phyloP scores from a whole-genome alignment of 2,888 invertebrate species.

The Molorchus minor region DNA sequence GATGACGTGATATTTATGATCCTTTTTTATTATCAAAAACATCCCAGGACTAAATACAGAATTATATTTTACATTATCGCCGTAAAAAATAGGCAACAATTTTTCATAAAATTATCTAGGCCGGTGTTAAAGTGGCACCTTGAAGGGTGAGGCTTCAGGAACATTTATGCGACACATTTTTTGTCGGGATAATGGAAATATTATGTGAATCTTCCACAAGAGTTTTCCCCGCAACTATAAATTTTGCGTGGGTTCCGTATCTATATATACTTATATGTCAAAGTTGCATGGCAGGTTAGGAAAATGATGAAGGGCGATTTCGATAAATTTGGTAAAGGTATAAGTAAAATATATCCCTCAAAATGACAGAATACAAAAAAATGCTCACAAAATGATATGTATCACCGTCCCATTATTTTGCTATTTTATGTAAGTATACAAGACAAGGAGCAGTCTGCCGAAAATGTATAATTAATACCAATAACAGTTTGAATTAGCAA shows the following conservation, averaged over 20 bases:
- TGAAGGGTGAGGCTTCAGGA: slow-evolving; percentile 27
- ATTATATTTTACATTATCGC: slow-evolving; percentile 22
- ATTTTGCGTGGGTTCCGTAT: slow-evolving; percentile 1
- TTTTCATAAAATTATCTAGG: slow-evolving; percentile 34
- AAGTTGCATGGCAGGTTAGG: too few species aligned
- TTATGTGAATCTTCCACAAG: slow-evolving; percentile 31
- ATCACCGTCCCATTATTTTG: too few species aligned
- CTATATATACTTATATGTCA: too few species aligned
- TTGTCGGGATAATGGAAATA: slow-evolving; percentile 39
- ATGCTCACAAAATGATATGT: too few species aligned
- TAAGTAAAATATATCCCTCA: too few species aligned
- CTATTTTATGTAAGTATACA: too few species aligned
- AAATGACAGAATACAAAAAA: too few species aligned
- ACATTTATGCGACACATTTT: slow-evolving; percentile 36
- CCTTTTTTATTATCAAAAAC: slow-evolving; percentile 10
- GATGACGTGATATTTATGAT: slow-evolving; percentile 20
- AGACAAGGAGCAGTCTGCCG: too few species aligned
- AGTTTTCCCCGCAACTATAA: slow-evolving; percentile 11
- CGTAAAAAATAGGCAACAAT: slow-evolving; percentile 26
- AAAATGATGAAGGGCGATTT: too few species aligned
- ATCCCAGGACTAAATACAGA: slow-evolving; percentile 17
- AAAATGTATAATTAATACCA: too few species aligned
- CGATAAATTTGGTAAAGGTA: too few species aligned
- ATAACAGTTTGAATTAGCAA: too few species aligned
- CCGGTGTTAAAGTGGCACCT: slow-evolving; percentile 30